Evolutionary conservation across 2,888 invertebrate genomes (phyloP), one percentile per base, ranked within the genome.

Genomic region (Drosophila limbata): DNA sequence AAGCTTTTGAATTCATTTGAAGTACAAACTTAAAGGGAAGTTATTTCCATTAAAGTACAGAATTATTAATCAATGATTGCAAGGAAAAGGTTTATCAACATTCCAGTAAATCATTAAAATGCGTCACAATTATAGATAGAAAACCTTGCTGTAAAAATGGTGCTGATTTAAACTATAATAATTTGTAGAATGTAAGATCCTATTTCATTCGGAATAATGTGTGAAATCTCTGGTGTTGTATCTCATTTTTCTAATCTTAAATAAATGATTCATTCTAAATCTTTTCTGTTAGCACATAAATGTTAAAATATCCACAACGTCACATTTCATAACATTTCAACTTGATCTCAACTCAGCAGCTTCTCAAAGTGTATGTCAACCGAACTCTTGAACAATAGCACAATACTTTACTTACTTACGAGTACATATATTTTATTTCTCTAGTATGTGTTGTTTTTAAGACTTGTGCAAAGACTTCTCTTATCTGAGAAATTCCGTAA

Each of bases 401-500:
- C 69, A 69, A 72, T 59, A 48, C 17, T 10, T 0, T 15, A 28
- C 28, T 28, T 35, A 35, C 11, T 15, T n/a, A 9, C n/a, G n/a
- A 17, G 19, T 21, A 19, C 10, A 57, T 57, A 28, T 13, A 57
- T 25, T 13, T 45, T n/a, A n/a, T n/a, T n/a, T n/a, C n/a, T n/a
- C n/a, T n/a, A 5, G 28, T 52, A n/a, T 56, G 42, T 44, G 42
- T 44, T 15, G 44, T 17, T 25, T 53, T 69, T 40, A 13, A 55
- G 59, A 57, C 21, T 59, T 70, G 64, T 60, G 77, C 53, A 50
- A 44, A 40, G 21, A 31, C 1, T n/a, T 8, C 21, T 45, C 47
- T 73, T 75, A 75, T 75, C 75, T 75, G 11, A 55, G 15, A 48
- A 44, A 60, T 77, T 67, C 47, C 40, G 21, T 8, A 42, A 19